phyloP scores from a whole-genome alignment of 2,888 invertebrate genomes.

The Trimorus sp. region DNA sequence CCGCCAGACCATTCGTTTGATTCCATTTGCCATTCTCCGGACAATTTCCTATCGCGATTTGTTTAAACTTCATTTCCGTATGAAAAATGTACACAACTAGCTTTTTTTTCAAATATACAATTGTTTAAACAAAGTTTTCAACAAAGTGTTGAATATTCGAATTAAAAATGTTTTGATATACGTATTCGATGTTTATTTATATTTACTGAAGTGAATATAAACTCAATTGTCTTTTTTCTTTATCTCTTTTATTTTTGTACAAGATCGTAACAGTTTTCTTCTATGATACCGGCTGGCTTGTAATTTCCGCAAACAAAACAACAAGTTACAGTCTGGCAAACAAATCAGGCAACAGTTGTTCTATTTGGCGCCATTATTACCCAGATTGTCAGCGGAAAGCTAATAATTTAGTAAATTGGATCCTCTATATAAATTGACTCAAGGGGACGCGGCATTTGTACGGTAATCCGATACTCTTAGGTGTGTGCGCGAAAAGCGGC shows the following conservation, averaged over 20 bases:
- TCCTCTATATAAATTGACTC: slow-evolving; percentile 67
- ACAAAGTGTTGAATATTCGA: too few relatives aligned
- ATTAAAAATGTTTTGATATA: too few relatives aligned
- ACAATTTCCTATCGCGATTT: too few relatives aligned
- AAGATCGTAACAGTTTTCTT: not conserved
- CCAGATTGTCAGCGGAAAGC: slow-evolving; percentile 53
- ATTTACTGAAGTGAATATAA: too few relatives aligned
- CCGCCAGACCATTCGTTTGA: slow-evolving; percentile 33
- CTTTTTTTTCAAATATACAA: not conserved
- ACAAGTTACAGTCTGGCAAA: not conserved
- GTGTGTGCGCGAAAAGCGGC: slow-evolving; percentile 55
- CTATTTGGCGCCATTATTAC: slow-evolving; percentile 49
- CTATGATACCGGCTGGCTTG: not conserved
- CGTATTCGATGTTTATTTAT: too few relatives aligned
- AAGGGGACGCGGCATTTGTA: slow-evolving; percentile 73
- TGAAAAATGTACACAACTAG: not conserved
- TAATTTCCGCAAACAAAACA: slow-evolving; percentile 14
- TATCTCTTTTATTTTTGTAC: not conserved
- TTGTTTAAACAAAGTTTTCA: too few relatives aligned
- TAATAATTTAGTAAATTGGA: slow-evolving; percentile 69
- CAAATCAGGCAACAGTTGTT: slow-evolving; percentile 31
- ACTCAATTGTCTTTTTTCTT: too few relatives aligned
- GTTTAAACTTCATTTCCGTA: too few relatives aligned
- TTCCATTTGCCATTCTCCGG: not conserved
- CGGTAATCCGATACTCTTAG: slow-evolving; percentile 73